Percentiles rank a stretch among this genome's conserved stretches.
phyloP scores from a whole-genome alignment of 2,888 invertebrate genomes.

The Ctenicera cuprea region DNA sequence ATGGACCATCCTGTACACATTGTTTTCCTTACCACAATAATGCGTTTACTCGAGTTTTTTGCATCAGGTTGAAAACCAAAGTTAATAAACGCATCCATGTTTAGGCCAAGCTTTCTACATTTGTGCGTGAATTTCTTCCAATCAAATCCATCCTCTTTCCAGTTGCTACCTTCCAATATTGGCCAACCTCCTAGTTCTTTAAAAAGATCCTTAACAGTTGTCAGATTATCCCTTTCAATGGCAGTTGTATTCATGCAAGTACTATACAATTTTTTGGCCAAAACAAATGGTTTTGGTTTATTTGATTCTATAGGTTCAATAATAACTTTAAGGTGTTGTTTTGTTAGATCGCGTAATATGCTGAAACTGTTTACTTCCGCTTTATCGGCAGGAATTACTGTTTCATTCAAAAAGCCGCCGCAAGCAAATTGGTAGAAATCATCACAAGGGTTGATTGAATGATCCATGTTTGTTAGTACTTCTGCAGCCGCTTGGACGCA shows the following conservation, averaged over 20 bases:
- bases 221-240: slow-evolving; percentile 85
- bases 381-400: slow-evolving; percentile 87
- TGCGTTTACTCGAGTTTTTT: slow-evolving; percentile 89
- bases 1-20: too few relatives aligned
- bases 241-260: slow-evolving; percentile 91
- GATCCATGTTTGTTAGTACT: slow-evolving; percentile 83
- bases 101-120: slow-evolving; percentile 49
- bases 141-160: slow-evolving; percentile 83
- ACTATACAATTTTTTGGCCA: slow-evolving; percentile 89
- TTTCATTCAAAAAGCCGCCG: too few relatives aligned
- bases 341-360: slow-evolving; percentile 82
- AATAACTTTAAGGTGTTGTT: slow-evolving; percentile 82
- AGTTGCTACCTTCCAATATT: slow-evolving; percentile 84
- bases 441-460: slow-evolving; percentile 80
- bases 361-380: slow-evolving; percentile 85
- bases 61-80: slow-evolving; percentile 92
- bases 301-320: slow-evolving; percentile 78
- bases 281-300: slow-evolving; percentile 82
- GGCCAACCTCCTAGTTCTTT: slow-evolving; percentile 93
- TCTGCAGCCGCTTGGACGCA: slow-evolving; percentile 89
- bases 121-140: slow-evolving; percentile 75
- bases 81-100: slow-evolving; percentile 71
- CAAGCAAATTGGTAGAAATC: too few relatives aligned
- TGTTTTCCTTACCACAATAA: slow-evolving; percentile 85
- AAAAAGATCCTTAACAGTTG: slow-evolving; percentile 83